Conservation (phyloP, 2,888 invertebrate species). For the Polia nebulosa region DNA sequence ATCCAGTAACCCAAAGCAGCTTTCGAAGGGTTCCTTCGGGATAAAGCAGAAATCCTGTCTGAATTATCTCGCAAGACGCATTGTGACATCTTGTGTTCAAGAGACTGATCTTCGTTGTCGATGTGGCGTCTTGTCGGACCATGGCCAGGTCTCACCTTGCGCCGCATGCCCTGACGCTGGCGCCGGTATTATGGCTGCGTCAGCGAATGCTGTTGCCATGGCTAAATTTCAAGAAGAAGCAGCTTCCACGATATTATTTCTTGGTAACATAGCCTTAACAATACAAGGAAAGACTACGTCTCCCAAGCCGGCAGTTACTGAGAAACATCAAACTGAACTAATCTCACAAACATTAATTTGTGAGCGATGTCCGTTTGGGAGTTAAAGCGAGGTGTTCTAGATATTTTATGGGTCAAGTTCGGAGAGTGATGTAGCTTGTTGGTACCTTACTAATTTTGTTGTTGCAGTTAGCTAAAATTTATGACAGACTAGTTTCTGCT, state of each 20-base stretch:
- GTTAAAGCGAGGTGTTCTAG: not conserved
- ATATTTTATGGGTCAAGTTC: conserved; percentile 47
- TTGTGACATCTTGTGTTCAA: too few relatives aligned
- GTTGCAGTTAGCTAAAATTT: not conserved
- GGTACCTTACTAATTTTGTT: not conserved
- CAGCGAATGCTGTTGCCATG: too few relatives aligned
- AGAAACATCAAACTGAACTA: conserved; percentile 57
- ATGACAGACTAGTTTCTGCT: not conserved
- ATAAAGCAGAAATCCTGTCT: too few relatives aligned
- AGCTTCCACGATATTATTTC: not conserved
- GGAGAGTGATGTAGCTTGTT: not conserved
- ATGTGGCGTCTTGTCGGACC: too few relatives aligned
- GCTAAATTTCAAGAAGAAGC: too few relatives aligned
- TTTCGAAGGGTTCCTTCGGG: too few relatives aligned
- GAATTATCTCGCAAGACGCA: too few relatives aligned
- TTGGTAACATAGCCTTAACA: not conserved
- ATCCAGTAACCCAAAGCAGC: too few relatives aligned
- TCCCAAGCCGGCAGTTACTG: conserved; percentile 43
- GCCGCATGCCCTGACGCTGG: too few relatives aligned
- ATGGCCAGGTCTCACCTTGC: too few relatives aligned
- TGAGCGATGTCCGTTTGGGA: conserved; percentile 42
- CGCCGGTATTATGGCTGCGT: too few relatives aligned
- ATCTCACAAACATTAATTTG: conserved; percentile 62
- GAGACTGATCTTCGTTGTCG: too few relatives aligned
- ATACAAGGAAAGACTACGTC: conserved; percentile 29